These are phyloP conservation scores for Ceratosolen fusciceps DNA, from an alignment of 1,140 invertebrate species.

Conservation along the genomic window DNA sequence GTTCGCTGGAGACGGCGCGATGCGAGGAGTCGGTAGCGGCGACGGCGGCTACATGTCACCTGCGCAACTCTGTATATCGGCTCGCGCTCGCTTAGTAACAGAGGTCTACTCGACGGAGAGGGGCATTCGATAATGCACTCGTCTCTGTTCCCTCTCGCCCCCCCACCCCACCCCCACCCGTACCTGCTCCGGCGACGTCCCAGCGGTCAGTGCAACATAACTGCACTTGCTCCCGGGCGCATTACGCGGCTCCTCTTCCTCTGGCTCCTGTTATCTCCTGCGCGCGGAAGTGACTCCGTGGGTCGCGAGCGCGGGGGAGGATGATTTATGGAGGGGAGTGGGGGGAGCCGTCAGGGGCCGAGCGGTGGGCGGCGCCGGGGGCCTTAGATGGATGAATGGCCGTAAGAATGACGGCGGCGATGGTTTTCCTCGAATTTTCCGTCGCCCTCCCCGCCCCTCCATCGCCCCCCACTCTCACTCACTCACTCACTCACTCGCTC, in stretches of 20 bases:
- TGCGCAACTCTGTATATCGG: neutral
- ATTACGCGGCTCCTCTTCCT: conserved; percentile 22
- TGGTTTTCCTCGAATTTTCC: neutral
- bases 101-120: conserved; percentile 1
- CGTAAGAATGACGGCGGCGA: no score
- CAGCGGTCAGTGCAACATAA: conserved; percentile 64
- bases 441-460: neutral
- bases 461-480: neutral
- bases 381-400: no score
- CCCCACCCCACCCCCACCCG: neutral
- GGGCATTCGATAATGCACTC: conserved; percentile 32
- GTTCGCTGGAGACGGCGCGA: no score
- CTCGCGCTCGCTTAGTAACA: conserved; percentile 23
- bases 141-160: neutral
- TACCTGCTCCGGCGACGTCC: neutral
- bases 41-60: no score
- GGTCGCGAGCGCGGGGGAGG: neutral
- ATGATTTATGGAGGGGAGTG: neutral
- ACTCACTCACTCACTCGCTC: no score
- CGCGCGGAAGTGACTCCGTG: neutral
- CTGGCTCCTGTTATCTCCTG: neutral
- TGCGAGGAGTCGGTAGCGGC: no score
- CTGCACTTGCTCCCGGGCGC: conserved; percentile 54
- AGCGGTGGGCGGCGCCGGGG: no score
- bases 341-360: no score